Evolutionary conservation across 1,140 invertebrate genomes (phyloP), one percentile per base, ranked within the genome.

Genomic region (Idris sp.): DNA sequence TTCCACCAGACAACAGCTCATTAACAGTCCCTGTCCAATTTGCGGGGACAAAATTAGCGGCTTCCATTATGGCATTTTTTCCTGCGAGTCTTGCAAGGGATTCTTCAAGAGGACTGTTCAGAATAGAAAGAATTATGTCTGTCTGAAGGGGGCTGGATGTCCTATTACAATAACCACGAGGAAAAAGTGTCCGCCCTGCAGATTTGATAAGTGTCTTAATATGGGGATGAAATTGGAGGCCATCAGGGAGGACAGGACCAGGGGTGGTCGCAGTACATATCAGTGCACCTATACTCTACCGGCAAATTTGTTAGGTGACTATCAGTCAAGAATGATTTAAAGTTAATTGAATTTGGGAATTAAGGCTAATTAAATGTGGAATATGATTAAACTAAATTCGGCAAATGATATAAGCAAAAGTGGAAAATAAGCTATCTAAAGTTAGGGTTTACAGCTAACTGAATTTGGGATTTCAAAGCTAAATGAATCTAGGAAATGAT

Each of bases 61-160:
- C 7, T 97, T 97, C 85, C 96, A 98, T 84, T 98, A 98, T 81
- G 96, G 96, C 7, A 98, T 98, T 76, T 98, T 98, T 86, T 97
- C 96, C 7, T 99, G 97, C 88, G 97, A 99, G 83, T 97, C 95
- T 7, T 99, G 94, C 84, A 99, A 99, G 89, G 97, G 97, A 2
- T 99, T 99, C 87, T 99, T 99, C 88, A 98, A 99, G 86, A 90
- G 97, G 65, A 99, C 97, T 31, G 97, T 99, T 2, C 97, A 99
- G 88, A 99, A 99, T 84, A 92, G 97, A 44, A 98, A 98, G 87
- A 96, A 97, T 83, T 99, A 98, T 87, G 94, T 96, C 61, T 99
- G 97, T 84, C 90, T 98, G 36, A 91, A 96, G 35, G 95, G 96
- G 9, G 95, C 95, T 0, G 93, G 93, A 48, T 98, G 97, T 88